Evolutionary conservation across 2,797 vertebrate genomes (phyloP).

Genomic region (Poecilia wingei): DNA sequence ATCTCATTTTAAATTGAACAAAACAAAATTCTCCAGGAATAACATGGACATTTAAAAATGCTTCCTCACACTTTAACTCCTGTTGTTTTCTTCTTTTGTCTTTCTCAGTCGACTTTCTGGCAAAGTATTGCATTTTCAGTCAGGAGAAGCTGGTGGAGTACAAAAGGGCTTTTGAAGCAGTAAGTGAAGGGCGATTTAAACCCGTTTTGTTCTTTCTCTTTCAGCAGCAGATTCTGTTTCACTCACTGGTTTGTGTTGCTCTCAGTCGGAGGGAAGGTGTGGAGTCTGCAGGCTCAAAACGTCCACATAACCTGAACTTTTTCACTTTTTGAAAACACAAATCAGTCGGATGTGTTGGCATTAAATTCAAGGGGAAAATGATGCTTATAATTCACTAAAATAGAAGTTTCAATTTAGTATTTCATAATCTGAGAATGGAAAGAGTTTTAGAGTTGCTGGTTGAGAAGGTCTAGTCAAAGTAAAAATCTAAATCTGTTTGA

Average conservation of each 20-base stretch:
- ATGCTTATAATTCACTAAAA: background rate
- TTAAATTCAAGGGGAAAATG: background rate
- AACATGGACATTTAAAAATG: background rate
- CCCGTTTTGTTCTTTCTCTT: slow-evolving; percentile 50
- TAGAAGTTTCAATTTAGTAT: no score
- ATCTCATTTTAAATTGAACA: slow-evolving; percentile 1
- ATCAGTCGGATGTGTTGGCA: background rate
- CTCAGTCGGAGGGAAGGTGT: background rate
- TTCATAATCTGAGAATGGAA: background rate
- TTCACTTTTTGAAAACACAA: background rate
- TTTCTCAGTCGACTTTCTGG: slow-evolving; percentile 91
- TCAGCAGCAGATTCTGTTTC: slow-evolving; percentile 34
- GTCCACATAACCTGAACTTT: background rate
- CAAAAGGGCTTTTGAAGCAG: slow-evolving; percentile 93
- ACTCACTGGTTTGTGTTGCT: slow-evolving; percentile 15
- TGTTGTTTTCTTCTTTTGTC: slow-evolving; percentile 59
- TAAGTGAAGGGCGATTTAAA: slow-evolving; percentile 86
- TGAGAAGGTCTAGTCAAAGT: background rate
- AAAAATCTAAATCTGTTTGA: background rate
- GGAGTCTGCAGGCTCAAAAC: background rate
- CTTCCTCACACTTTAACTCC: slow-evolving; percentile 22
- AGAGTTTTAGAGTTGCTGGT: background rate
- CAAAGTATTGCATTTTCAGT: slow-evolving; percentile 93
- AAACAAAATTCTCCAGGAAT: background rate
- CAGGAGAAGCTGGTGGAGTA: slow-evolving; percentile 89